Conservation (phyloP, 1,140 invertebrate species). For the Brachionus manjavacas region DNA sequence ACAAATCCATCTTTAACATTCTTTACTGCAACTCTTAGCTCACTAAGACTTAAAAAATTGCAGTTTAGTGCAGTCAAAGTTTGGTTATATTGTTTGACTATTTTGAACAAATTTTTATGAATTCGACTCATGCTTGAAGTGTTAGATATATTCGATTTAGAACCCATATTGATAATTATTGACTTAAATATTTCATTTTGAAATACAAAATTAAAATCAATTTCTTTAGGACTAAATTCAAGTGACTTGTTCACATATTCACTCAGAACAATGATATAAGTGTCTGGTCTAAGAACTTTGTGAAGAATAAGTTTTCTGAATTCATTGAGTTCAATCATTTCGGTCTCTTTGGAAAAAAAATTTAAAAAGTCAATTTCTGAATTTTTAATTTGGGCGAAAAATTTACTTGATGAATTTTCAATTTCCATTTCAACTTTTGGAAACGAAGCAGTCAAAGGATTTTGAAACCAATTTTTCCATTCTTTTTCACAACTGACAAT, state of each 20-base stretch:
- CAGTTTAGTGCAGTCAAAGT: conserved; percentile 21
- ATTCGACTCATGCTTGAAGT: conserved; percentile 25
- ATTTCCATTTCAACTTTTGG: conserved; percentile 32
- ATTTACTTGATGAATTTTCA: conserved; percentile 19
- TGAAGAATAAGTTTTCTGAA: conserved; percentile 9
- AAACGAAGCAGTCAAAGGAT: background rate
- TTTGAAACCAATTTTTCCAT: conserved; percentile 33
- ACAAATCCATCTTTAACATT: conserved; percentile 1
- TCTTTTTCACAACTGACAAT: conserved; percentile 14
- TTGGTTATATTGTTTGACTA: conserved; percentile 4
- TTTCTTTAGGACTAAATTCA: background rate
- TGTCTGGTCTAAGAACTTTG: conserved; percentile 35
- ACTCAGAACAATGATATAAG: background rate
- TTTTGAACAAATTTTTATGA: conserved; percentile 27
- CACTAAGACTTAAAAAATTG: conserved; percentile 20
- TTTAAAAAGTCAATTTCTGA: background rate
- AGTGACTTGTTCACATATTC: conserved; percentile 33
- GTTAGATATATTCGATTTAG: conserved; percentile 26
- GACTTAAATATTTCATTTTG: conserved; percentile 1
- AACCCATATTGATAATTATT: conserved; percentile 34
- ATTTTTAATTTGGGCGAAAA: background rate
- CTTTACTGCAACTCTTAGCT: conserved; percentile 24
- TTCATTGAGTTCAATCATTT: conserved; percentile 26
- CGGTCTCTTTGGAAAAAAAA: background rate
- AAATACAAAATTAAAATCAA: background rate